These are phyloP conservation scores for Dasysyrphus tricinctus DNA, from an alignment of 2,888 invertebrate genomes.

Conservation along the genomic window DNA sequence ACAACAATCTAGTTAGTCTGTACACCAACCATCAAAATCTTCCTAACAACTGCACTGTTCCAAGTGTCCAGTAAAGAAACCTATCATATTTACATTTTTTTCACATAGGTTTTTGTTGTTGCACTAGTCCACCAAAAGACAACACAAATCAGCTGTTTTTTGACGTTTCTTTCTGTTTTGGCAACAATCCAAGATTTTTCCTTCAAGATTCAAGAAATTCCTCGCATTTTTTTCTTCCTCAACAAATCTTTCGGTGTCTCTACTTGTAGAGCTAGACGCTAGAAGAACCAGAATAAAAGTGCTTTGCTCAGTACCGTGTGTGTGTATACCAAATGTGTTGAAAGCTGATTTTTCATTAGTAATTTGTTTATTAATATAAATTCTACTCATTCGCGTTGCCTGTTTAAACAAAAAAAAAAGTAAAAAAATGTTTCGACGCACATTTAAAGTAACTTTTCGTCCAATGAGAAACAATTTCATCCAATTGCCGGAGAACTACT, in stretches of 20 bases:
- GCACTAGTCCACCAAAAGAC: background rate
- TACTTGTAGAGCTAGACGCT: background rate
- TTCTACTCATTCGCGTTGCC: constrained; percentile 15
- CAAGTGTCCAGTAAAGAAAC: background rate
- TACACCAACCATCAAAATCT: constrained; percentile 13
- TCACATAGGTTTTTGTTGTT: constrained; percentile 40
- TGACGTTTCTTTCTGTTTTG: constrained; percentile 59
- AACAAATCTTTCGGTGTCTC: background rate
- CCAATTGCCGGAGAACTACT: constrained; percentile 82
- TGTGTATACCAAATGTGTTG: constrained; percentile 46
- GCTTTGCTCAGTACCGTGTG: constrained; percentile 55
- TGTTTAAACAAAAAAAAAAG: constrained; percentile 19
- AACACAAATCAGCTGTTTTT: constrained; percentile 67
- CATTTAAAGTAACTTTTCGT: constrained; percentile 82
- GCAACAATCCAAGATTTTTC: constrained; percentile 53
- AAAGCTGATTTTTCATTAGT: constrained; percentile 35
- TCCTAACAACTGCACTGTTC: background rate
- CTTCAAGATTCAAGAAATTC: constrained; percentile 31
- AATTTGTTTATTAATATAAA: constrained; percentile 67
- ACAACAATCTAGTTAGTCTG: background rate
- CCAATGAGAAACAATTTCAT: constrained; percentile 82
- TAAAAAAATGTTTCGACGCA: constrained; percentile 81
- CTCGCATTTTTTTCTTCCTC: constrained; percentile 49
- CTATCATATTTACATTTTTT: constrained; percentile 53
- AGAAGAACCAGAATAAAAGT: constrained; percentile 29